Base-by-base conservation (phyloP, 2,888 invertebrate genomes). In the Amaurobius ferox region DNA sequence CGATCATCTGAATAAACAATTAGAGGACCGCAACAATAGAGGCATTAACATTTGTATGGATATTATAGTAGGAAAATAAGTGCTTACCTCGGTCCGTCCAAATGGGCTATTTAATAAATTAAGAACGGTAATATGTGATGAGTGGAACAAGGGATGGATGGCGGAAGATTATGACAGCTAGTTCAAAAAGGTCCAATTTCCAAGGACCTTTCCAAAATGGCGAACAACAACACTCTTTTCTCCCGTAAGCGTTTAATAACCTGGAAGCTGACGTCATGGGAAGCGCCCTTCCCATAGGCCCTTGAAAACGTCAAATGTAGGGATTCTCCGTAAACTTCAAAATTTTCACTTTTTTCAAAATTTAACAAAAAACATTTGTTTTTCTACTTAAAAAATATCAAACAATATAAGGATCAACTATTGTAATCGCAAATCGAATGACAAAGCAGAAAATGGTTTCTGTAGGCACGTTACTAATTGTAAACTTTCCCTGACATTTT, bases 201-300 rank as follows among this genome's bases (percentile, higher is more conserved):
- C 61, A 78, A 74, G 81, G 79, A 79, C 87, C 83, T 66, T 72
- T 83, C 81, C 83, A 83, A 87, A 87, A 87, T 80, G 79, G 86
- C 79, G 83, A 78, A 79, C 79, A 80, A 86, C 77, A 74, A 87
- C 64, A 66, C 74, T 78, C 78, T 83, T 78, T 83, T 87, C 79
- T 79, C 73, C 78, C 77, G 71, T 62, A 78, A 87, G 79, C 87
- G 87, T 87, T 87, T 83, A 87, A 87, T 87, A 87, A 87, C 87
- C 87, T 87, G 71, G 70, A 61, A 62, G 74, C 48, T 87, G 87
- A 87, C 87, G 87, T 87, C 87, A 81, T 48, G 62, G 81, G 81
- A 87, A 73, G 78, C 76, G 80, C 87, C 74, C 87, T 87, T 83
- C 87, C 79, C 87, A 87, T 61, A 78, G 70, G 76, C 28, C 81